Percentiles rank a stretch among this genome's conserved stretches.
Evolutionary conservation across 2,888 invertebrate species (phyloP).

Genomic region (Tridacna gigas): DNA sequence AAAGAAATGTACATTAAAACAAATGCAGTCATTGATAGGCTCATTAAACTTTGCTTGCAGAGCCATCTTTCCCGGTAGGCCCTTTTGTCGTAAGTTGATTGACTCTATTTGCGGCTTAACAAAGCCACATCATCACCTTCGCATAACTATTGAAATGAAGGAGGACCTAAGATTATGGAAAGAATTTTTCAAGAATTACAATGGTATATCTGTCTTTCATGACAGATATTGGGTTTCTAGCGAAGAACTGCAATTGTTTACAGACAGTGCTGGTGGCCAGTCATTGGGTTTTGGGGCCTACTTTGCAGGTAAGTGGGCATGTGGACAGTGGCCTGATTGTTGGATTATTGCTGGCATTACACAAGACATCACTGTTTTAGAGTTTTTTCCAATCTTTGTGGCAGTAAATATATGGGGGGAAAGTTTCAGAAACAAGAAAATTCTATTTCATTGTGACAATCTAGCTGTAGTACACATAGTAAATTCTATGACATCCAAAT

Average conservation of each 20-base stretch:
- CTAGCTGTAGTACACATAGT: conserved; percentile 36
- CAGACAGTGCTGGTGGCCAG: conserved; percentile 37
- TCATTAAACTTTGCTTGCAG: conserved; percentile 41
- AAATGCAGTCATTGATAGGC: conserved; percentile 48
- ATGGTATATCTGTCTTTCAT: conserved; percentile 40
- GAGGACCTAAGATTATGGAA: conserved; percentile 43
- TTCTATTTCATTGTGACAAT: conserved; percentile 37
- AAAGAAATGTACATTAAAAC: conserved; percentile 24
- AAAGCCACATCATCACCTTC: conserved; percentile 46
- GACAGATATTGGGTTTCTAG: conserved; percentile 42
- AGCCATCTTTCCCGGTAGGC: conserved; percentile 42
- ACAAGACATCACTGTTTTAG: conserved; percentile 43
- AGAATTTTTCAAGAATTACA: conserved; percentile 31
- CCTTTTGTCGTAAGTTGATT: conserved; percentile 42
- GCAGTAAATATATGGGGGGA: conserved; percentile 36
- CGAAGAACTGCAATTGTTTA: conserved; percentile 44
- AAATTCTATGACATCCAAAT: conserved; percentile 46
- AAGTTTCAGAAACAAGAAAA: conserved; percentile 32
- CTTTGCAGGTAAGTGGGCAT: conserved; percentile 4
- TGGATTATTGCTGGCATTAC: conserved; percentile 26
- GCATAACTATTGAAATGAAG: conserved; percentile 28
- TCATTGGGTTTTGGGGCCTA: conserved; percentile 48
- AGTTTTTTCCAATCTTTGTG: conserved; percentile 34
- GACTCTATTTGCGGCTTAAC: conserved; percentile 42
- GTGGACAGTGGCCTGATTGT: conserved; percentile 27